Evolutionary conservation across 1,140 invertebrate genomes (phyloP).

Genomic region (Adoxophyes honmai): DNA sequence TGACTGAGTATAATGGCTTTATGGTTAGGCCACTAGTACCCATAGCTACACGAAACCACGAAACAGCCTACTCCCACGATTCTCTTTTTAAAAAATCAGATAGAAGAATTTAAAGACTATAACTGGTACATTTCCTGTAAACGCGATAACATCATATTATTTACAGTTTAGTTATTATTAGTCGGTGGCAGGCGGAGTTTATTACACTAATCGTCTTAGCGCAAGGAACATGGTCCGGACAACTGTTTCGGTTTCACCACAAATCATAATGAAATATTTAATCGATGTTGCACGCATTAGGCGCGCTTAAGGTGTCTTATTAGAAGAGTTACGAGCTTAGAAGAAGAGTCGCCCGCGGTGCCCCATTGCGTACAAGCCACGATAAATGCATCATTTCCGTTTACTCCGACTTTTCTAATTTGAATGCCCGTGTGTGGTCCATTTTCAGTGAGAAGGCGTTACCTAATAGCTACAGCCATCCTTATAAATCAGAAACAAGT

Average conservation of each 20-base stretch:
- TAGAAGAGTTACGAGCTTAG: constrained; percentile 61
- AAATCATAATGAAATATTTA: constrained; percentile 59
- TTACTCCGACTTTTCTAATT: constrained; percentile 60
- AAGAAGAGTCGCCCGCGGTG: constrained; percentile 59
- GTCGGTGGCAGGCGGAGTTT: constrained; percentile 25
- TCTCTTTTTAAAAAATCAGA: too few relatives aligned
- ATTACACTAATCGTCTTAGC: constrained; percentile 43
- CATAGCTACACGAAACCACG: too few relatives aligned
- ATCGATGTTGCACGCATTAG: constrained; percentile 48
- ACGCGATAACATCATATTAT: too few relatives aligned
- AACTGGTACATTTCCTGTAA: too few relatives aligned
- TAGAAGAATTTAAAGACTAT: too few relatives aligned
- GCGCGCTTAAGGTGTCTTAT: constrained; percentile 60
- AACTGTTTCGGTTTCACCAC: constrained; percentile 43
- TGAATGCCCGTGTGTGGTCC: constrained; percentile 59
- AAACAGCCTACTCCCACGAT: too few relatives aligned
- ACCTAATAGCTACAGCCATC: constrained; percentile 36
- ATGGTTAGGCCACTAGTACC: too few relatives aligned
- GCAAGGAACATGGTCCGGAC: constrained; percentile 30
- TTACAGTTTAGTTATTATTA: constrained; percentile 1
- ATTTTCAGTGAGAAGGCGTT: constrained; percentile 31
- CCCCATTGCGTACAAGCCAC: constrained; percentile 38
- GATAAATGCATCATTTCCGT: constrained; percentile 68
- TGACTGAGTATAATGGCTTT: too few relatives aligned
- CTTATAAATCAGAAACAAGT: constrained; percentile 37